Evolutionary conservation across 2,888 invertebrate genomes (phyloP).

Genomic region (Ichneumoninae sp.): DNA sequence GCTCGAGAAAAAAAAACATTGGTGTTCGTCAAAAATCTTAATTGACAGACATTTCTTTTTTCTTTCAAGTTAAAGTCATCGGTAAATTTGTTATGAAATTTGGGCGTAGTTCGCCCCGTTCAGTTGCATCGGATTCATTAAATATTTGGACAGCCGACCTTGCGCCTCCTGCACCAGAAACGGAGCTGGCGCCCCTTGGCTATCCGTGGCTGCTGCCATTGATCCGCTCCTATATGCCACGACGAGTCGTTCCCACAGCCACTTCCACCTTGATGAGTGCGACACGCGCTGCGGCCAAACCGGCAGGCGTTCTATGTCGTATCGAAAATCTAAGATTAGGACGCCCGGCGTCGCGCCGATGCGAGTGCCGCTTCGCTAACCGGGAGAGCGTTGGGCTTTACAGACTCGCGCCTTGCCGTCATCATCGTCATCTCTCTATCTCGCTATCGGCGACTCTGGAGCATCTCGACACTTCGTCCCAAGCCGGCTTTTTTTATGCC

Average conservation of each 20-base stretch:
- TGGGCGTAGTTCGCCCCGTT: constrained; percentile 18
- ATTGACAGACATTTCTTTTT: neutral
- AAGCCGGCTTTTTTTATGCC: constrained; percentile 27
- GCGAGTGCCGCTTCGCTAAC: constrained; percentile 4
- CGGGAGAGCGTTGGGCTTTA: constrained; percentile 66
- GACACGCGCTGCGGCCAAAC: constrained; percentile 71
- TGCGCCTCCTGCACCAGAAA: constrained; percentile 56
- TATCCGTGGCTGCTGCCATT: constrained; percentile 67
- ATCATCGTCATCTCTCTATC: constrained; percentile 47
- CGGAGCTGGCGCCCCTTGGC: constrained; percentile 49
- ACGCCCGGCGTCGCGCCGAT: constrained; percentile 66
- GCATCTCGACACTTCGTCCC: constrained; percentile 17
- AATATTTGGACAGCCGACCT: constrained; percentile 56
- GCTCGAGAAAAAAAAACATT: neutral
- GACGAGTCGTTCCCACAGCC: constrained; percentile 69
- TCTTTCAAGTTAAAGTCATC: neutral
- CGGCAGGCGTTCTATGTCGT: constrained; percentile 68
- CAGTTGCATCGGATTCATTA: constrained; percentile 41
- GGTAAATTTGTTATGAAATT: neutral
- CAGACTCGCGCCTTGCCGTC: neutral
- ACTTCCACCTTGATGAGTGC: constrained; percentile 71
- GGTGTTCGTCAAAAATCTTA: neutral
- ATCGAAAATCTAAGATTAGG: constrained; percentile 75
- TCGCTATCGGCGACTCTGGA: constrained; percentile 20
- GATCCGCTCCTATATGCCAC: constrained; percentile 72